A percentile compares a stretch with the other conserved stretches of the same genome.
These are phyloP conservation scores for Lasioglossum lativentre DNA, from an alignment of 2,888 invertebrate species.

Conservation along the genomic window DNA sequence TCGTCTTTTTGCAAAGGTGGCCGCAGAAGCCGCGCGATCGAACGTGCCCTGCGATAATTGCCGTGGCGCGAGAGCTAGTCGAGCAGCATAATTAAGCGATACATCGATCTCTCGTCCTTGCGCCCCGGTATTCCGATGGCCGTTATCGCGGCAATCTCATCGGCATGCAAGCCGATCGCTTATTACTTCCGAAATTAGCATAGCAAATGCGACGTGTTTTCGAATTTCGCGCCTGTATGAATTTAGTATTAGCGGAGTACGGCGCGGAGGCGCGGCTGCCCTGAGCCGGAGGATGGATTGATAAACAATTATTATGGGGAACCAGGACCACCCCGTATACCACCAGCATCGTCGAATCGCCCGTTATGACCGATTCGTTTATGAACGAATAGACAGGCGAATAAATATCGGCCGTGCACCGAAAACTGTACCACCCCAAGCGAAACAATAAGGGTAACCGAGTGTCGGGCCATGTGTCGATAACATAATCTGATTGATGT, in stretches of 20 bases:
- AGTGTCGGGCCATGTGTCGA: slow-evolving; percentile 35
- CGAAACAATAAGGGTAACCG: slow-evolving; percentile 26
- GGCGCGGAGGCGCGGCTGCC: not conserved
- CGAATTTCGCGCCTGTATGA: slow-evolving; percentile 30
- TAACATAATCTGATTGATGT: slow-evolving; percentile 44
- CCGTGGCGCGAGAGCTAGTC: slow-evolving; percentile 35
- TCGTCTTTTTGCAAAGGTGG: not conserved
- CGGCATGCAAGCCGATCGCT: slow-evolving; percentile 62
- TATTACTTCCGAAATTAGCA: slow-evolving; percentile 58
- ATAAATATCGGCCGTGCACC: slow-evolving; percentile 19
- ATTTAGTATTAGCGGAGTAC: slow-evolving; percentile 10
- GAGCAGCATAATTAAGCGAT: slow-evolving; percentile 50
- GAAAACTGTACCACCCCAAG: slow-evolving; percentile 3
- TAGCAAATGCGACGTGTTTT: slow-evolving; percentile 45
- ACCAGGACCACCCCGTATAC: not conserved
- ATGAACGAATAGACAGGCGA: slow-evolving; percentile 15
- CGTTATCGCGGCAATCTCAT: slow-evolving; percentile 59
- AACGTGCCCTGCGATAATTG: slow-evolving; percentile 41
- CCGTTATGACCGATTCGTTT: too few relatives aligned
- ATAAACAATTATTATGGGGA: slow-evolving; percentile 22
- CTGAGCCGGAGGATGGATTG: not conserved
- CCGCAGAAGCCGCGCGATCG: slow-evolving; percentile 12
- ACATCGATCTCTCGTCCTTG: slow-evolving; percentile 48
- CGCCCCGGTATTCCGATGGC: slow-evolving; percentile 29
- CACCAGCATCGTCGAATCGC: not conserved